phyloP scores from a whole-genome alignment of 2,888 invertebrate genomes.

The Nephrotoma appendiculata region DNA sequence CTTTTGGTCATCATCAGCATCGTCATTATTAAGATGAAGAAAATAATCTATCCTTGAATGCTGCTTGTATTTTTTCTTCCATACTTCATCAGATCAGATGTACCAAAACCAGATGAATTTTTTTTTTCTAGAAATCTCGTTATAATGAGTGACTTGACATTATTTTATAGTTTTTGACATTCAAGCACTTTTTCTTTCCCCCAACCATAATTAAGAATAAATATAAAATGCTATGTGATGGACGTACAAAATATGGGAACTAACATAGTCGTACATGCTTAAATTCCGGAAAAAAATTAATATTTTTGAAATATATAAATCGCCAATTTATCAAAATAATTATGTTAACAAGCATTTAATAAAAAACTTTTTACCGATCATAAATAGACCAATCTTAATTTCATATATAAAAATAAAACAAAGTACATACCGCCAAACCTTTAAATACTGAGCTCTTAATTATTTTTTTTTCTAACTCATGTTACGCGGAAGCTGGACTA shows the following conservation, averaged over 20 bases:
- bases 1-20: neutral
- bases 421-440: neutral
- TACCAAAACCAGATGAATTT: neutral
- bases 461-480: neutral
- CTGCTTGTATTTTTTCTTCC: neutral
- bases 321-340: neutral
- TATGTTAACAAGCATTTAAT: neutral
- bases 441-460: neutral
- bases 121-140: neutral
- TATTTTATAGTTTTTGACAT: neutral
- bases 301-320: neutral
- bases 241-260: neutral
- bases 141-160: neutral
- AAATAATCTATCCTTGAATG: neutral
- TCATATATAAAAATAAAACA: neutral
- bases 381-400: neutral
- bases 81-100: neutral
- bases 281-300: neutral
- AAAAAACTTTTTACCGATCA: neutral
- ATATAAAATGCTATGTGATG: neutral
- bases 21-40: neutral
- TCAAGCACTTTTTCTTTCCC: neutral
- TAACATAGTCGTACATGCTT: neutral
- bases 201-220: neutral
- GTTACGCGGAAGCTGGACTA: neutral